Evolutionary conservation across 2,113 vertebrate genomes (phyloP).

Genomic region (Taxidea taxus): DNA sequence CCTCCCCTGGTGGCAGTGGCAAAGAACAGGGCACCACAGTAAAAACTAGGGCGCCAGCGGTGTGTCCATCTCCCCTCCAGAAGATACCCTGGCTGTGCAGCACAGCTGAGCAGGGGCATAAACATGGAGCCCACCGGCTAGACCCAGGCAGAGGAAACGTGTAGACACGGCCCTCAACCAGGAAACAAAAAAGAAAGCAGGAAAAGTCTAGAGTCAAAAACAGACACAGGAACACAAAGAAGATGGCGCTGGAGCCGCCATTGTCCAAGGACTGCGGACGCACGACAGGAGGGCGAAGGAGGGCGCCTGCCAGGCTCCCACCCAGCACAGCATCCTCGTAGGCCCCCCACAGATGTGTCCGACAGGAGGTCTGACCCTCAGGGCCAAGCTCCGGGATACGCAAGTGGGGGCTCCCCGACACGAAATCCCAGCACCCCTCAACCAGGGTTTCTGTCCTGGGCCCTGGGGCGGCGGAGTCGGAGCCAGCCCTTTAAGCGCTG

Average conservation of each 20-base stretch:
- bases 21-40: not conserved
- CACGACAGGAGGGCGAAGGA: not conserved
- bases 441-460: not conserved
- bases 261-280: accelerated
- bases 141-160: not conserved
- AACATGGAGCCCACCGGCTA: not conserved
- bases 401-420: too few relatives aligned
- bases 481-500: too few relatives aligned
- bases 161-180: not conserved
- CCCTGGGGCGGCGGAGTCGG: accelerated
- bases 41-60: not conserved
- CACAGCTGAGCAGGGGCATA: not conserved
- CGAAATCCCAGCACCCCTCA: accelerated
- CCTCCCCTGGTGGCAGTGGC: not conserved
- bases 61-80: not conserved
- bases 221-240: not conserved
- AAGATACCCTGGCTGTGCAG: not conserved
- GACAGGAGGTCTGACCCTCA: not conserved
- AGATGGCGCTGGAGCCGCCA: not conserved
- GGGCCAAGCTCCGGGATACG: not conserved
- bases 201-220: not conserved
- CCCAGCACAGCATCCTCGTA: not conserved
- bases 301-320: not conserved
- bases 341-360: not conserved
- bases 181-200: not conserved